A percentile compares a stretch with the other conserved stretches of the same genome.
These are phyloP conservation scores for Ichneumon xanthorius DNA, from an alignment of 2,888 invertebrate species.

Conservation along the genomic window DNA sequence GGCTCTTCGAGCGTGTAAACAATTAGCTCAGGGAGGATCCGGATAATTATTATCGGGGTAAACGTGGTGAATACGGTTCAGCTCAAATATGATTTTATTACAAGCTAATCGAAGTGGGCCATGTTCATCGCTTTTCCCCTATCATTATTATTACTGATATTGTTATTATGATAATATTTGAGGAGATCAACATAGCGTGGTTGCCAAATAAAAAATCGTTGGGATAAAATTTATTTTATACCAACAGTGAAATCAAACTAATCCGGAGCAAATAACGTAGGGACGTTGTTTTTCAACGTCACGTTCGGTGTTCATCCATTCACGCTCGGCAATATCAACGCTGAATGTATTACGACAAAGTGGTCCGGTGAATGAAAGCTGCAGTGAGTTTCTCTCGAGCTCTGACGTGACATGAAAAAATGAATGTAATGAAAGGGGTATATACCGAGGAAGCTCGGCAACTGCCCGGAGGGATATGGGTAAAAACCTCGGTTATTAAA, in stretches of 20 bases:
- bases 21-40: not conserved
- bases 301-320: not conserved
- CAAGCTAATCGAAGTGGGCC: too few species aligned
- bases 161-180: too few species aligned
- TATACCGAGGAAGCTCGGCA: not conserved
- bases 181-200: too few species aligned
- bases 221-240: too few species aligned
- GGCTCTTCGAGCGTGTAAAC: not conserved
- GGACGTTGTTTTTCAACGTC: too few species aligned
- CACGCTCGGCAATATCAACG: not conserved
- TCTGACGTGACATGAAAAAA: constrained; percentile 33
- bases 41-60: not conserved
- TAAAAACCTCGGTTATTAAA: constrained; percentile 51
- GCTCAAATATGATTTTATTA: too few species aligned
- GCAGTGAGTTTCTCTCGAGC: constrained; percentile 11
- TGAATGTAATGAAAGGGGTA: constrained; percentile 47
- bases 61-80: too few species aligned
- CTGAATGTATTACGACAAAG: not conserved
- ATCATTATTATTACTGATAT: too few species aligned
- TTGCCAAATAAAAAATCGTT: too few species aligned
- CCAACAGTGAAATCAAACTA: too few species aligned
- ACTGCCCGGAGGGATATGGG: constrained; percentile 3
- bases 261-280: too few species aligned
- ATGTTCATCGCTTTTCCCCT: too few species aligned
- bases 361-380: not conserved